Conservation (phyloP, 2,888 invertebrate species). For the Clusia tigrina region DNA sequence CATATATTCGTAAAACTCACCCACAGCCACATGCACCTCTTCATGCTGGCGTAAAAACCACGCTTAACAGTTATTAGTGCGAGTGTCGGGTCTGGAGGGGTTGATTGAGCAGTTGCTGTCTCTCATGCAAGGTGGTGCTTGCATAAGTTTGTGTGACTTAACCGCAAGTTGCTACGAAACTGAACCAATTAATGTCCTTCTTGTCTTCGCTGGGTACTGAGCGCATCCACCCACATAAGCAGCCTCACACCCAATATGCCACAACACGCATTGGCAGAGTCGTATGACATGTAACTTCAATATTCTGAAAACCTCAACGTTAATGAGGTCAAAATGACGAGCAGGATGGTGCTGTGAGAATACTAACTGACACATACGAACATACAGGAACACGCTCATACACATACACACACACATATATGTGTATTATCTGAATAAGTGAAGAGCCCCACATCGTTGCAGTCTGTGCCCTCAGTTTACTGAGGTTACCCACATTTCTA, state of each 20-base stretch:
- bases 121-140: neutral
- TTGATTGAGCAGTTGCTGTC: too few species aligned
- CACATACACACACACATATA: neutral
- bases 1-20: too few species aligned
- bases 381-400: neutral
- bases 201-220: neutral
- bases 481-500: slow-evolving; percentile 4
- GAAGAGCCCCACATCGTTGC: neutral
- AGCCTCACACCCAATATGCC: neutral
- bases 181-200: slow-evolving; percentile 26
- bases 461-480: slow-evolving; percentile 8
- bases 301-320: slow-evolving; percentile 31
- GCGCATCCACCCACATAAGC: neutral
- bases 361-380: neutral
- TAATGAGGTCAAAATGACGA: slow-evolving; percentile 37
- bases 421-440: neutral
- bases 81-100: neutral
- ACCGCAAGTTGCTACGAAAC: slow-evolving; percentile 30
- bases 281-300: slow-evolving; percentile 26
- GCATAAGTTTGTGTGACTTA: neutral
- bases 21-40: too few species aligned
- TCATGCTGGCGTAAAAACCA: neutral
- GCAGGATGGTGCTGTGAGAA: neutral
- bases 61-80: neutral
- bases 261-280: neutral